Evolutionary conservation across 2,888 invertebrate genomes (phyloP).

Genomic region (Cheilosia vulpina): DNA sequence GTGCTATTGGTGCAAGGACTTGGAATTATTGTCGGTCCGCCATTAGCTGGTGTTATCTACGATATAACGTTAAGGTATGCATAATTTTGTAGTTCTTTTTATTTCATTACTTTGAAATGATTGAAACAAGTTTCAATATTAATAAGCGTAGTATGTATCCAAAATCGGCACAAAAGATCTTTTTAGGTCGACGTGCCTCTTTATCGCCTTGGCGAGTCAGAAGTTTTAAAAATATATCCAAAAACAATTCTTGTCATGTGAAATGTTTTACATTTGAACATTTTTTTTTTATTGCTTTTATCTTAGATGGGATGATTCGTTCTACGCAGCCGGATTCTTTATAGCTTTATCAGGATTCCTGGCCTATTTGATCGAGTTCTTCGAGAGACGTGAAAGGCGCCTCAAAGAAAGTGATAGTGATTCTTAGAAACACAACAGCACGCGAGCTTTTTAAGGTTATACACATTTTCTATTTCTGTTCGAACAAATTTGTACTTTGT

Average conservation of each 20-base stretch:
- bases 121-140: too few species aligned
- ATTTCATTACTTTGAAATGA: not conserved
- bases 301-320: constrained; percentile 89
- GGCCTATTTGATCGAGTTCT: constrained; percentile 82
- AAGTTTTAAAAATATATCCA: too few species aligned
- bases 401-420: constrained; percentile 82
- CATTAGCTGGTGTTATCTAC: constrained; percentile 90
- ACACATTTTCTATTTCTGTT: constrained; percentile 43
- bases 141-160: not conserved
- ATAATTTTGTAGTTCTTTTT: not conserved
- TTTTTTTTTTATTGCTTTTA: not conserved
- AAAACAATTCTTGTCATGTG: not conserved
- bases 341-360: constrained; percentile 89
- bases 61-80: constrained; percentile 81
- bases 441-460: constrained; percentile 46
- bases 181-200: too few species aligned
- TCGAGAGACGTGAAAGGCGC: constrained; percentile 79
- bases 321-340: constrained; percentile 92
- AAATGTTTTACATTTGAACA: not conserved
- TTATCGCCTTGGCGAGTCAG: too few species aligned
- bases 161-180: too few species aligned
- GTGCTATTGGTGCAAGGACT: constrained; percentile 95
- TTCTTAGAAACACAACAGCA: constrained; percentile 75
- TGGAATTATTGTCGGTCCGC: constrained; percentile 96
- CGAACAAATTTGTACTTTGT: not conserved